Percentiles rank a stretch among this genome's conserved stretches.
Conservation (phyloP, 2,797 vertebrate genomes). For the Echiichthys vipera region DNA sequence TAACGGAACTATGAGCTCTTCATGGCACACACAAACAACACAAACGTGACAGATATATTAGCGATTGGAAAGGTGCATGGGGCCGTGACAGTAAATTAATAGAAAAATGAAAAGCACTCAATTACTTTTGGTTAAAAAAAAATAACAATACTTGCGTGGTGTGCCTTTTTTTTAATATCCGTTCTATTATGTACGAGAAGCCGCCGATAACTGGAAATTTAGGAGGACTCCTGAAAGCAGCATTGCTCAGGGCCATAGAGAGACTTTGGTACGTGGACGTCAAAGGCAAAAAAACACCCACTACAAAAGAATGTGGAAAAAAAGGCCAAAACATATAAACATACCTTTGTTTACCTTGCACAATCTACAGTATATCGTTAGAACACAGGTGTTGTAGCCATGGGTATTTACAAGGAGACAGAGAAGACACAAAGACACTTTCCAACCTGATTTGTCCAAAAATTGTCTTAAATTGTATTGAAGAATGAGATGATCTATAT, state of each 20-base stretch:
- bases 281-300: not conserved
- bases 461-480: too few relatives aligned
- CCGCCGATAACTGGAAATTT: accelerated
- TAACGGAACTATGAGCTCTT: accelerated
- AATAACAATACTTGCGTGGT: not conserved
- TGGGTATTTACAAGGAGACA: not conserved
- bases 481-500: too few relatives aligned
- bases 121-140: accelerated
- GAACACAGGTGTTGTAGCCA: not conserved
- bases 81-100: not conserved
- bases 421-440: too few relatives aligned
- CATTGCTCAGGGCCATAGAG: not conserved
- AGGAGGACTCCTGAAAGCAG: constrained; percentile 7
- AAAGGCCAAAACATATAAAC: too few relatives aligned
- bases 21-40: too few relatives aligned
- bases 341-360: too few relatives aligned
- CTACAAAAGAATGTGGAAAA: too few relatives aligned
- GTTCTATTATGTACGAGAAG: not conserved
- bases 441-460: not conserved
- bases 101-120: not conserved
- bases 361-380: not conserved
- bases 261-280: not conserved
- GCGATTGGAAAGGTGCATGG: accelerated
- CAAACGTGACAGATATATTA: not conserved
- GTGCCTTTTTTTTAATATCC: not conserved